These are phyloP conservation scores for Gavia stellata DNA, from an alignment of 2,113 vertebrate species.

Conservation along the genomic window DNA sequence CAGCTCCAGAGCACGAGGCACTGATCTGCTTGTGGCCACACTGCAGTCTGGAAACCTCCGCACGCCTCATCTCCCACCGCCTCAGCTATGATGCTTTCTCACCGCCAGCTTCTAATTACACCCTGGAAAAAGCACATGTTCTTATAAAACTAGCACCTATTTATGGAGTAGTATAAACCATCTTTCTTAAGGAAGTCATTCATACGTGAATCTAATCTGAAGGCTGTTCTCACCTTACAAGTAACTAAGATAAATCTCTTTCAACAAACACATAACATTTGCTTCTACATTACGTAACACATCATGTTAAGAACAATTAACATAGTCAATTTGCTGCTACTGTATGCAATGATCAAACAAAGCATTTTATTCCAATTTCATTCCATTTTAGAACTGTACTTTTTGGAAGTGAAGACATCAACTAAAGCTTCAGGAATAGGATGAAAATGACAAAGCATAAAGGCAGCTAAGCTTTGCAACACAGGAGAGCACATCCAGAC, in stretches of 20 bases:
- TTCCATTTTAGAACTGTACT: background rate
- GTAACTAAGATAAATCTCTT: background rate
- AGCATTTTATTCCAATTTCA: background rate
- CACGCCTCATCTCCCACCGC: fast-evolving
- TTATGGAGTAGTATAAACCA: background rate
- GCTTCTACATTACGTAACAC: background rate
- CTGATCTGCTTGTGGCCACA: background rate
- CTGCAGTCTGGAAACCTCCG: background rate
- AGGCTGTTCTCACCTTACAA: background rate
- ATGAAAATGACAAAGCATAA: background rate
- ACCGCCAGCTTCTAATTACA: background rate
- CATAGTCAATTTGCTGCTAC: background rate
- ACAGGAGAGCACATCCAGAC: background rate
- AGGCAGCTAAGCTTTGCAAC: background rate
- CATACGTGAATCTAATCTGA: background rate
- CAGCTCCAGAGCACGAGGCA: background rate
- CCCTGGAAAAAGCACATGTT: background rate
- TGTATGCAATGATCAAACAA: background rate
- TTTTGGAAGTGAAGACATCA: background rate
- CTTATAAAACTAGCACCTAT: background rate
- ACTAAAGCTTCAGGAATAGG: background rate
- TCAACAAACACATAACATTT: background rate
- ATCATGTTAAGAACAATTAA: background rate
- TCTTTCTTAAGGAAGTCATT: background rate
- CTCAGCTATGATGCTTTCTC: background rate